phyloP scores from a whole-genome alignment of 2,888 invertebrate genomes.

The Diabrotica balteata region DNA sequence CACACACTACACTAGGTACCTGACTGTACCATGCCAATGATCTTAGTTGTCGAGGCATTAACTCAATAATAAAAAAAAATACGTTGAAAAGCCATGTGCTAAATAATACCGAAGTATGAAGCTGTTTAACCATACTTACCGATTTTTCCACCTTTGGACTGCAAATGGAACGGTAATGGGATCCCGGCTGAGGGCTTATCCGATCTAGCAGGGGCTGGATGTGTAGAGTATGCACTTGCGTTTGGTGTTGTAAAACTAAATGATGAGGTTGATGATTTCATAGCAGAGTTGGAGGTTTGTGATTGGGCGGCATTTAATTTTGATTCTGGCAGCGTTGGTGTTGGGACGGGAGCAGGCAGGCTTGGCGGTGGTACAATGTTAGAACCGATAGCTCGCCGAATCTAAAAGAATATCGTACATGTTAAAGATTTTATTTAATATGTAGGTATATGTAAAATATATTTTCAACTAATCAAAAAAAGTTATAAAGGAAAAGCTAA shows the following conservation, averaged over 20 bases:
- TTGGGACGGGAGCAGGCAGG: constrained; percentile 75
- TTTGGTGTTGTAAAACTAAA: constrained; percentile 62
- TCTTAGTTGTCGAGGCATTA: too few relatives aligned
- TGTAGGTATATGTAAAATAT: too few relatives aligned
- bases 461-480: too few relatives aligned
- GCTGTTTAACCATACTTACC: constrained; percentile 39
- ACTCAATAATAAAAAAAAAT: too few relatives aligned
- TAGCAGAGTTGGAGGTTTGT: constrained; percentile 69
- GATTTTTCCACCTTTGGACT: constrained; percentile 54
- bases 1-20: too few relatives aligned
- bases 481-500: too few relatives aligned
- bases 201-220: constrained; percentile 55
- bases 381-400: constrained; percentile 64
- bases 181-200: constrained; percentile 56
- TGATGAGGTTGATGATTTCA: constrained; percentile 66
- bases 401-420: constrained; percentile 50
- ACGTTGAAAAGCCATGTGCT: too few relatives aligned
- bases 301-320: constrained; percentile 65
- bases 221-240: constrained; percentile 56
- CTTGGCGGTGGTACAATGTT: constrained; percentile 76
- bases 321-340: constrained; percentile 62
- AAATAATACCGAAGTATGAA: too few relatives aligned
- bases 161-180: constrained; percentile 56
- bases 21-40: too few relatives aligned
- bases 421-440: too few relatives aligned